Evolutionary conservation across 2,888 invertebrate genomes (phyloP).

Genomic region (Morpho deidamia): DNA sequence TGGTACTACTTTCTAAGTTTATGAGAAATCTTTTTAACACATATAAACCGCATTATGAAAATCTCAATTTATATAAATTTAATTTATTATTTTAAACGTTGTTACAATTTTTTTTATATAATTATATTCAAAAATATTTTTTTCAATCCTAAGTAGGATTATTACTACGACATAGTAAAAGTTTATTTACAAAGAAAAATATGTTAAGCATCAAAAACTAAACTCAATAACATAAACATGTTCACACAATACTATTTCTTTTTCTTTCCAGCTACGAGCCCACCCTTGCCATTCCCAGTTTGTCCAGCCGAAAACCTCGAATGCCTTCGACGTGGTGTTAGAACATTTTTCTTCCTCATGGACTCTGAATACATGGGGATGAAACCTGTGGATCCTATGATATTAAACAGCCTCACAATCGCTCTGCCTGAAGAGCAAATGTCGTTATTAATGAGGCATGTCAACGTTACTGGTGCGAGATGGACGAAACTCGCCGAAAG

Average conservation of each 20-base stretch:
- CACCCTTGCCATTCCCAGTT: constrained; percentile 58
- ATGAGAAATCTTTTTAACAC: too few relatives aligned
- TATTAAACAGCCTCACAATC: constrained; percentile 56
- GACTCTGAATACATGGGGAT: constrained; percentile 55
- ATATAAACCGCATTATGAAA: too few relatives aligned
- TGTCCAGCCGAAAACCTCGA: constrained; percentile 56
- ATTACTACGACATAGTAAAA: too few relatives aligned
- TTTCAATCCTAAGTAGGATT: too few relatives aligned
- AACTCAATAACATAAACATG: background rate
- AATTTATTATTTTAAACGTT: too few relatives aligned
- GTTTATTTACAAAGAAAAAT: too few relatives aligned
- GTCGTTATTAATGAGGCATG: constrained; percentile 53
- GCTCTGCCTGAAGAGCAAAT: constrained; percentile 53
- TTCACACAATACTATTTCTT: background rate
- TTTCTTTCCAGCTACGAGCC: constrained; percentile 20
- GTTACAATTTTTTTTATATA: too few relatives aligned
- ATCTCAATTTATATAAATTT: too few relatives aligned
- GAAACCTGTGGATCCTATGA: constrained; percentile 53
- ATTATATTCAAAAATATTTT: too few relatives aligned
- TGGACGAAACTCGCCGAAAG: constrained; percentile 60
- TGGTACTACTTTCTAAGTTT: too few relatives aligned
- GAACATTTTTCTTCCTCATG: constrained; percentile 68
- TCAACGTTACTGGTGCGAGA: constrained; percentile 62
- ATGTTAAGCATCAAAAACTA: background rate
- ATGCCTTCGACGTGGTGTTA: constrained; percentile 57